phyloP scores from a whole-genome alignment of 1,140 invertebrate species.

The Pogonognathellus flavescens region DNA sequence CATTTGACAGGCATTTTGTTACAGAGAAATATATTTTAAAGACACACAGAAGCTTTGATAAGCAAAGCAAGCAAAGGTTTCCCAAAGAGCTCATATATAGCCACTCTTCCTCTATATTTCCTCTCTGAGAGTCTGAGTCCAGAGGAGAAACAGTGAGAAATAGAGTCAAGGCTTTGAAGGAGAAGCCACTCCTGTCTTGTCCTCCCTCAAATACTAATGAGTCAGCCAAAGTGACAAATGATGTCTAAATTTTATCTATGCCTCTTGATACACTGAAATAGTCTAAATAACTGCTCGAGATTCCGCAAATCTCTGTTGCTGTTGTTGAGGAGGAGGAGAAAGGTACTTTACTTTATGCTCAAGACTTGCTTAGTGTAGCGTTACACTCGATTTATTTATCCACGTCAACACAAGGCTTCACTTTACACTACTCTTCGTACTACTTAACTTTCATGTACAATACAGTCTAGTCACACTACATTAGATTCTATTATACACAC shows the following conservation, averaged over 20 bases:
- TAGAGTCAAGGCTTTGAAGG: slow-evolving; percentile 31
- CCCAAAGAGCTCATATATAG: too few relatives aligned
- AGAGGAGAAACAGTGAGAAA: slow-evolving; percentile 22
- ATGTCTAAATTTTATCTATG: slow-evolving; percentile 45
- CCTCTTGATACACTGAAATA: slow-evolving; percentile 42
- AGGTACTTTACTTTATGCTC: slow-evolving; percentile 32
- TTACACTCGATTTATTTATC: slow-evolving; percentile 48
- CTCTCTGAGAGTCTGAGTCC: background rate
- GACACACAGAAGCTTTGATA: background rate
- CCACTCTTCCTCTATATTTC: too few relatives aligned
- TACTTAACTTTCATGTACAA: background rate
- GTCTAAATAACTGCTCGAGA: slow-evolving; percentile 36
- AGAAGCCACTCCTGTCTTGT: slow-evolving; percentile 45
- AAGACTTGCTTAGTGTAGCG: slow-evolving; percentile 31
- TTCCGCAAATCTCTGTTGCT: slow-evolving; percentile 4
- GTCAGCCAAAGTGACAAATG: slow-evolving; percentile 48
- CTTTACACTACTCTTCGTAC: background rate
- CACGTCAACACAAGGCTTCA: slow-evolving; percentile 32
- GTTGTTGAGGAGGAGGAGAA: slow-evolving; percentile 31
- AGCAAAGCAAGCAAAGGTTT: background rate
- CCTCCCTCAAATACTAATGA: slow-evolving; percentile 49
- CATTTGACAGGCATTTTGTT: slow-evolving; percentile 27
- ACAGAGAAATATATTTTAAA: background rate
- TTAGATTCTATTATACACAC: slow-evolving; percentile 47
- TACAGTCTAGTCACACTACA: slow-evolving; percentile 31